Percentiles rank a stretch among this genome's conserved stretches.
phyloP scores from a whole-genome alignment of 2,113 vertebrate species.

The Lethenteron camtschaticum region DNA sequence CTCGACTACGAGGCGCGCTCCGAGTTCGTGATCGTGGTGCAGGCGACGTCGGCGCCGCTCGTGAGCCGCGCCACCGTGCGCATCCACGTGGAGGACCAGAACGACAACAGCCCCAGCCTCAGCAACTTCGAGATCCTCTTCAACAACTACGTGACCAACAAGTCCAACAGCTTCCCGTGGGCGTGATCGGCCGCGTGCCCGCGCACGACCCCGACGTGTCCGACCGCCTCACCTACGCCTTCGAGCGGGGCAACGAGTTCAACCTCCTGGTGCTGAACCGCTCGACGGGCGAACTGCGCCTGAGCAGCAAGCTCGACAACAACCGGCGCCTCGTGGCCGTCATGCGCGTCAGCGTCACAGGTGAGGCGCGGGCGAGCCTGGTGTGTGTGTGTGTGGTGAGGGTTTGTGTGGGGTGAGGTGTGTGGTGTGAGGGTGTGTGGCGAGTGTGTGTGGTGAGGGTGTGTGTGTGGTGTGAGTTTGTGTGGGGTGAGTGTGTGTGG shows the following conservation, averaged over 20 bases:
- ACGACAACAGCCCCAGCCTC: constrained; percentile 71
- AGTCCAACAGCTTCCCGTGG: constrained; percentile 74
- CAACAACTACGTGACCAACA: constrained; percentile 94
- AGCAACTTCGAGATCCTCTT: constrained; percentile 95
- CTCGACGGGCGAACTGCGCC: constrained; percentile 70
- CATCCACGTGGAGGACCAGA: constrained; percentile 72
- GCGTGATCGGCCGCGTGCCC: constrained; percentile 70
- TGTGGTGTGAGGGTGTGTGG: no score
- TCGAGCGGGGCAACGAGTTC: constrained; percentile 77
- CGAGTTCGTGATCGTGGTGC: constrained; percentile 82
- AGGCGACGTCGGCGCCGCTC: constrained; percentile 81
- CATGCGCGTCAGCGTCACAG: constrained; percentile 87
- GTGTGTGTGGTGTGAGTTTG: no score
- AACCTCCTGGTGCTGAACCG: constrained; percentile 84
- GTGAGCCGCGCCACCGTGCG: constrained; percentile 81
- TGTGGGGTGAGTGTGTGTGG: no score
- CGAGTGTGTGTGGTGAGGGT: no score
- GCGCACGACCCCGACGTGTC: constrained; percentile 83
- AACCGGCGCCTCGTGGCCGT: constrained; percentile 80
- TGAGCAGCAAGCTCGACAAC: constrained; percentile 92
- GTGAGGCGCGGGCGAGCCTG: constrained; percentile 26
- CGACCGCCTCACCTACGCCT: constrained; percentile 70
- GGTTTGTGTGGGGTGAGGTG: no score
- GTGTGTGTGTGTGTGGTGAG: no score
- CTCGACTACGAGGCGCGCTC: constrained; percentile 69